phyloP scores from a whole-genome alignment of 2,113 vertebrate species.

The Chamaetylas fuelleborni region DNA sequence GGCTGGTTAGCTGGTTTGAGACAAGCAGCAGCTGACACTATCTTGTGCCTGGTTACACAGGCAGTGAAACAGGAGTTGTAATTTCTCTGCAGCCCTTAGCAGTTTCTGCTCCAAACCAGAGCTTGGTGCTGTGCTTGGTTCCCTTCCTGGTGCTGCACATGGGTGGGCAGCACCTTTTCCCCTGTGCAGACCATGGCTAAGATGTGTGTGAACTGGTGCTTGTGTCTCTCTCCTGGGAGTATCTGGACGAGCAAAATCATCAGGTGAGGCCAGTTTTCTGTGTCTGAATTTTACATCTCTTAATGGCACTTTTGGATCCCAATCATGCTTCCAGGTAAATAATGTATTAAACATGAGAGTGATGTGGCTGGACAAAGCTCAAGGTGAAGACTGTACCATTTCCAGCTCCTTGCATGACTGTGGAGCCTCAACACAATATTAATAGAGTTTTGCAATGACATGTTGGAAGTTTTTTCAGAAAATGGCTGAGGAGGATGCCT shows the following conservation, averaged over 20 bases:
- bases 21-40: not conserved
- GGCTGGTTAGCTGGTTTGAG: not conserved
- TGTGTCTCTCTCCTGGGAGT: not conserved
- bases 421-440: not conserved
- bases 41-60: not conserved
- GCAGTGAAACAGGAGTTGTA: not conserved
- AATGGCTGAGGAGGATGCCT: not conserved
- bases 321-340: not conserved
- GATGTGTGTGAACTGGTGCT: not conserved
- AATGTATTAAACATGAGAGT: not conserved
- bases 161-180: accelerated
- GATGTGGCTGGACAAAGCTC: not conserved
- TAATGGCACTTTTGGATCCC: not conserved
- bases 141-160: accelerated
- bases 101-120: not conserved
- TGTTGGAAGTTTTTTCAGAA: not conserved
- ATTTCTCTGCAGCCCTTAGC: not conserved
- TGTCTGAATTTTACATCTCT: not conserved
- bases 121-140: not conserved
- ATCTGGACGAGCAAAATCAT: not conserved
- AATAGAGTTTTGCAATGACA: not conserved
- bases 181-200: accelerated
- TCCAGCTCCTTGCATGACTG: not conserved
- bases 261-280: not conserved
- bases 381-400: not conserved